Evolutionary conservation across 2,113 vertebrate species (phyloP).

Genomic region (Ceratotherium simum): DNA sequence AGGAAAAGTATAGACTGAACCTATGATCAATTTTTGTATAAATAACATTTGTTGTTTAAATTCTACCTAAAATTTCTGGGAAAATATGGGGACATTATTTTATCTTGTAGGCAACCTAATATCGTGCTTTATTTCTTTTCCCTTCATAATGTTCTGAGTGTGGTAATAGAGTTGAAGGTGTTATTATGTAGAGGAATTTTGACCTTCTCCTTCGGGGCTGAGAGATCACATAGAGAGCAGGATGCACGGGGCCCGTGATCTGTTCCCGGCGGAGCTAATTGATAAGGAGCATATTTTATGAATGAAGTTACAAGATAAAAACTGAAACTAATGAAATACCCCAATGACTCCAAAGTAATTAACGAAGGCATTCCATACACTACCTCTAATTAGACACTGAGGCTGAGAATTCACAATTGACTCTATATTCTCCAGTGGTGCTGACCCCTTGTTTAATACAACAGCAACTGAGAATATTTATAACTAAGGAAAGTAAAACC

Average conservation of each 20-base stretch:
- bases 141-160: conserved; percentile 40
- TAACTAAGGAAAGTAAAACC: conserved; percentile 48
- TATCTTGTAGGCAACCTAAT: background rate
- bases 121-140: background rate
- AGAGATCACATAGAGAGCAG: conserved; percentile 71
- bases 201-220: conserved; percentile 77
- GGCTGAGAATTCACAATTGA: conserved; percentile 77
- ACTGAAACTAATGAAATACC: conserved; percentile 80
- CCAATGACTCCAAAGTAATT: conserved; percentile 79
- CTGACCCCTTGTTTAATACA: conserved; percentile 76
- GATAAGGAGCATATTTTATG: conserved; percentile 82
- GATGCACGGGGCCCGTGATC: conserved; percentile 17
- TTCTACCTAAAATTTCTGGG: conserved; percentile 13
- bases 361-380: conserved; percentile 74
- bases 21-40: background rate
- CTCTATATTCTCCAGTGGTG: conserved; percentile 62
- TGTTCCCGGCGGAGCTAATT: conserved; percentile 73
- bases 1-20: background rate
- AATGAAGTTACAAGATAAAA: conserved; percentile 82
- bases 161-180: conserved; percentile 72
- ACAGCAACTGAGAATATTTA: conserved; percentile 54
- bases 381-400: conserved; percentile 74
- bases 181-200: conserved; percentile 77
- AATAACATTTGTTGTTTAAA: conserved; percentile 37
- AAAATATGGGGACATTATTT: background rate